These are phyloP conservation scores for Crax fasciolata DNA, from an alignment of 2,797 vertebrate genomes.

Conservation along the genomic window DNA sequence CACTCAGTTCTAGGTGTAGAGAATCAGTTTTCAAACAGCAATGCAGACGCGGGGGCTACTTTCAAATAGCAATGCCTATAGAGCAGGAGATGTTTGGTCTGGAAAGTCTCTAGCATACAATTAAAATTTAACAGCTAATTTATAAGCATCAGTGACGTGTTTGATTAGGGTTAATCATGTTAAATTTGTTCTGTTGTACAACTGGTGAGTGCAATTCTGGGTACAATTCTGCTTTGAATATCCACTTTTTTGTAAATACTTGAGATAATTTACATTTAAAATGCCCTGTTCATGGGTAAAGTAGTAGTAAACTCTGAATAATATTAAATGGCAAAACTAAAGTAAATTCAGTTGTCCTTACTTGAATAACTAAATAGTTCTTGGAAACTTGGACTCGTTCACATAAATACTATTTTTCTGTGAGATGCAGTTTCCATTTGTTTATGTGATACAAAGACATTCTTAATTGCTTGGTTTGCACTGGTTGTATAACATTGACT, in stretches of 20 bases:
- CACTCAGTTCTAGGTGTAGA: neutral
- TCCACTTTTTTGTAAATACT: neutral
- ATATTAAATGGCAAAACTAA: neutral
- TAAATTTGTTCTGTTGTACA: neutral
- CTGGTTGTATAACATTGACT: neutral
- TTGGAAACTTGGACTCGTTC: neutral
- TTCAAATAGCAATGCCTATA: neutral
- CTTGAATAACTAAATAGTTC: neutral
- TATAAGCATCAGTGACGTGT: neutral
- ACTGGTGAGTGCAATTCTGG: neutral
- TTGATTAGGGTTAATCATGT: neutral
- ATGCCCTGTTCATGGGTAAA: neutral
- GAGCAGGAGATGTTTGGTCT: neutral
- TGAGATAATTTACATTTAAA: neutral
- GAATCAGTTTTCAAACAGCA: neutral
- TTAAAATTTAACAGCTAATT: neutral
- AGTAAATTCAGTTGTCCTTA: neutral
- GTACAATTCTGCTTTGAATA: neutral
- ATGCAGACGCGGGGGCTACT: neutral
- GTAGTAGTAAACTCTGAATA: neutral
- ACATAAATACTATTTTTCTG: neutral
- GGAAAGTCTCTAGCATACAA: neutral
- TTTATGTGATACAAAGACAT: neutral
- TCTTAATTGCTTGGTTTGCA: neutral
- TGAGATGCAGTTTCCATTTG: neutral